phyloP scores from a whole-genome alignment of 2,113 vertebrate genomes.

The Ochotona princeps region DNA sequence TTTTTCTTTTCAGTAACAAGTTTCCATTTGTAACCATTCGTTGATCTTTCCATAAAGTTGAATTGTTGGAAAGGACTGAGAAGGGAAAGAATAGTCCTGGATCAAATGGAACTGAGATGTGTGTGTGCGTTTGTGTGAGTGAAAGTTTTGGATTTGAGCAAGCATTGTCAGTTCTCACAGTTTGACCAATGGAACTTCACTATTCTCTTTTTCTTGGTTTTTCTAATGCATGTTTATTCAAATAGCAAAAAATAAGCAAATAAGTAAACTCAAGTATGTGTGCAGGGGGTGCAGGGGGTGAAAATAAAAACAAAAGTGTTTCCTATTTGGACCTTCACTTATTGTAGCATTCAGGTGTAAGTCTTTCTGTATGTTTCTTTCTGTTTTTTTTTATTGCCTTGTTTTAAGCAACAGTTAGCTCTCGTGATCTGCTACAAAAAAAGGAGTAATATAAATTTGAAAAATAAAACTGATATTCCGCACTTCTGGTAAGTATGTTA shows the following conservation, averaged over 20 bases:
- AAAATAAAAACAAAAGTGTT: constrained; percentile 4
- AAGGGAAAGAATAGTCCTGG: constrained; percentile 53
- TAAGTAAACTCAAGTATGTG: not conserved
- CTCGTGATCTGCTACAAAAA: not conserved
- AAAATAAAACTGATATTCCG: not conserved
- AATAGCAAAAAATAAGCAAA: not conserved
- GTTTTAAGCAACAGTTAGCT: not conserved
- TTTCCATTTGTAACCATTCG: constrained; percentile 80
- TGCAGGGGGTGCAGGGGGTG: not conserved
- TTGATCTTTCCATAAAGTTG: constrained; percentile 82
- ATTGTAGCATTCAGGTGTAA: not conserved
- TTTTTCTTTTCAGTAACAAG: constrained; percentile 76
- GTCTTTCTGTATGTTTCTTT: not conserved
- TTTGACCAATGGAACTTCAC: not conserved
- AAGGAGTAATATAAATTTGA: not conserved
- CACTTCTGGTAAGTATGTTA: not conserved
- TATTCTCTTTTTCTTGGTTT: not conserved
- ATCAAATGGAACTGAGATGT: not conserved
- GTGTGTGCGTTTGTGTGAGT: constrained; percentile 18
- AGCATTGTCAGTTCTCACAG: constrained; percentile 31
- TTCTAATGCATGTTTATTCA: not conserved
- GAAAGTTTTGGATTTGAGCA: constrained; percentile 34
- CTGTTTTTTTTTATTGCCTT: not conserved
- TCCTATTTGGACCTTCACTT: not conserved
- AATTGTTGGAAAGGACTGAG: constrained; percentile 15